Evolutionary conservation across 2,113 vertebrate species (phyloP).

Genomic region (Tichodroma muraria): DNA sequence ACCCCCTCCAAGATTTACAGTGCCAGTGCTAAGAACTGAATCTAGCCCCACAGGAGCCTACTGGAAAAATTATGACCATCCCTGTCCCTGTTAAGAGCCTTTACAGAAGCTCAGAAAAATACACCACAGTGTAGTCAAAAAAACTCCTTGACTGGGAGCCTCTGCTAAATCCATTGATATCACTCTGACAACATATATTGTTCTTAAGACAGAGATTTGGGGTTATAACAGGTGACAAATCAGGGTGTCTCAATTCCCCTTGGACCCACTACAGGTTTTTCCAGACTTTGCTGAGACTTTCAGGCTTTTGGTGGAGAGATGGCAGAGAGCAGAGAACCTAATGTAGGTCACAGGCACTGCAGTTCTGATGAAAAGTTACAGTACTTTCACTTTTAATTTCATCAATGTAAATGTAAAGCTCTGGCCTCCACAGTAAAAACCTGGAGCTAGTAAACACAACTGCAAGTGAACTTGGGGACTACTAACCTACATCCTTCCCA

Average conservation of each 20-base stretch:
- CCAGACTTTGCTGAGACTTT: not conserved
- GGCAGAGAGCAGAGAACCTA: not conserved
- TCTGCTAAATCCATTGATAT: not conserved
- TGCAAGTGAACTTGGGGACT: not conserved
- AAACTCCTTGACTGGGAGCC: not conserved
- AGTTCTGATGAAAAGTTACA: slow-evolving; percentile 1
- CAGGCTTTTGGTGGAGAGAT: not conserved
- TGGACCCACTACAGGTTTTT: not conserved
- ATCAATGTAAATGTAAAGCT: not conserved
- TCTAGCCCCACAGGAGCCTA: not conserved
- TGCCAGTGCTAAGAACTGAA: not conserved
- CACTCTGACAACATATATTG: not conserved
- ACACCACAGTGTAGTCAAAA: not conserved
- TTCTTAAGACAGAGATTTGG: not conserved
- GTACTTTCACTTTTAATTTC: slow-evolving; percentile 38
- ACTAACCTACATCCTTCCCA: slow-evolving; percentile 3
- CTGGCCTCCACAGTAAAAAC: not conserved
- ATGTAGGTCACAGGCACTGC: not conserved
- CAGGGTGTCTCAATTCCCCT: not conserved
- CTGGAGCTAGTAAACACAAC: slow-evolving; percentile 9
- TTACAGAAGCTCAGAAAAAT: not conserved
- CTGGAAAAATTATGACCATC: not conserved
- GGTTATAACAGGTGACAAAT: not conserved
- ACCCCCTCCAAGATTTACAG: not conserved
- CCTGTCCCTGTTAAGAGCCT: not conserved